Base-by-base conservation (phyloP, 2,797 vertebrate species). In the Falco columbarius region DNA sequence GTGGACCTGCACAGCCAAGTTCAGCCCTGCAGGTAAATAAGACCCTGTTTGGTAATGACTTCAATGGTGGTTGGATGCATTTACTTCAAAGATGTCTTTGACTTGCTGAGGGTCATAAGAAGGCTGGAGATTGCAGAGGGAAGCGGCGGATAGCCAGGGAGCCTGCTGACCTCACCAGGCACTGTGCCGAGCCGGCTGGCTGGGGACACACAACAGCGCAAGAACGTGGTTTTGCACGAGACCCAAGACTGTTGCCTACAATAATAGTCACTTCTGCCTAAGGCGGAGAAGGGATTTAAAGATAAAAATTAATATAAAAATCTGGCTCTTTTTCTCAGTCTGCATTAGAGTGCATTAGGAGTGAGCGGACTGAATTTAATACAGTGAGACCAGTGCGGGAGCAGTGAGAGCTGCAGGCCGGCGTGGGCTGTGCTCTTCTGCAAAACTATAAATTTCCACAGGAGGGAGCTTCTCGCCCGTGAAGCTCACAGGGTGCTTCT, bases 381-480 rank as follows among this genome's bases (percentile, higher is more conserved):
- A 47, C 59, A 70, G 63, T 14, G 14, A 16, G 40, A 36, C 4
- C n/a, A 30, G 42, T 0, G 19, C 36, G 62, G 62, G 73, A 47
- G 12, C 2, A 59, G 15, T 3, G 5, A 71, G 61, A 85, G 19
- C 0, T 24, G 16, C 46, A 59, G 61, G 34, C 52, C 18, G 40
- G 24, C 29, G 42, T 9, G 3, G 22, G 7, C 42, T 9, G n/a
- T 5, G 11, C 38, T 80, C 49, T 63, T 77, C 56, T 93, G 96
- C 94, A 96, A 51, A 96, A 32, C 67, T 73, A n/a, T 0, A 10
- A 4, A 86, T 65, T 71, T 89, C 96, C 96, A 95, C 95, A 95
- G 5, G 96, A 95, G 96, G 96, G 96, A 91, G 96, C 96, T 7
- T 95, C 93, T n/a, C 51, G 74, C 67, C 84, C 94, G 52, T 34